A percentile compares a stretch with the other conserved stretches of the same genome.
These are phyloP conservation scores for Podotricha telesiphe DNA, from an alignment of 2,888 invertebrate species.

Conservation along the genomic window DNA sequence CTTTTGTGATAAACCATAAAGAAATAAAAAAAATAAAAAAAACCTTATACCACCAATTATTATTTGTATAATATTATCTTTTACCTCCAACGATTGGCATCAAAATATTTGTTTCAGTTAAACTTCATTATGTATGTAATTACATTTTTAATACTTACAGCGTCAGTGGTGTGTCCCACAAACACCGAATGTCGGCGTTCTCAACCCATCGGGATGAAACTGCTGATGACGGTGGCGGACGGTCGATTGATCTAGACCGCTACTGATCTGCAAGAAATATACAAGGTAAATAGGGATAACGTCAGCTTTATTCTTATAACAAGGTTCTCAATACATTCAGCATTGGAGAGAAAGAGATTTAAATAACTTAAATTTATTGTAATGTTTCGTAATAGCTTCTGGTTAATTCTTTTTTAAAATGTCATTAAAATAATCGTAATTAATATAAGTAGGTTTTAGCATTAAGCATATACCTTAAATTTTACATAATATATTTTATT, in stretches of 20 bases:
- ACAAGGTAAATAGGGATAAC: slow-evolving; percentile 21
- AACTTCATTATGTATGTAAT: not conserved
- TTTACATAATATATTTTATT: too few relatives aligned
- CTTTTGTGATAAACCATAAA: too few relatives aligned
- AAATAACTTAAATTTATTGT: too few relatives aligned
- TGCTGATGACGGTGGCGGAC: slow-evolving; percentile 64
- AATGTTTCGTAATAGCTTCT: too few relatives aligned
- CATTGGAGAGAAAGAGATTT: not conserved
- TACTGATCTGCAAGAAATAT: slow-evolving; percentile 72
- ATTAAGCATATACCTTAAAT: too few relatives aligned
- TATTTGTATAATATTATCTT: too few relatives aligned
- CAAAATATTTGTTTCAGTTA: not conserved
- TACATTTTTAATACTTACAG: slow-evolving; percentile 64
- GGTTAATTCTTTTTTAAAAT: too few relatives aligned
- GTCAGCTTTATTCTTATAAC: slow-evolving; percentile 5
- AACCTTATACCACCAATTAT: not conserved
- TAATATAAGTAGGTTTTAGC: too few relatives aligned
- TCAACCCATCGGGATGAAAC: slow-evolving; percentile 81
- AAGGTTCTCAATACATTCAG: not conserved
- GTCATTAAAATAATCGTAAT: too few relatives aligned
- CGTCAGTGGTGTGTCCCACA: slow-evolving; percentile 80
- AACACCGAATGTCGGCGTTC: slow-evolving; percentile 77
- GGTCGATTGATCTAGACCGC: slow-evolving; percentile 74
- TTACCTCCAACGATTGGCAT: not conserved
- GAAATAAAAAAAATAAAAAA: not conserved